A percentile compares a stretch with the other conserved stretches of the same genome.
Conservation (phyloP, 23 tunicate species). For the Clavelina lepadiformis region DNA sequence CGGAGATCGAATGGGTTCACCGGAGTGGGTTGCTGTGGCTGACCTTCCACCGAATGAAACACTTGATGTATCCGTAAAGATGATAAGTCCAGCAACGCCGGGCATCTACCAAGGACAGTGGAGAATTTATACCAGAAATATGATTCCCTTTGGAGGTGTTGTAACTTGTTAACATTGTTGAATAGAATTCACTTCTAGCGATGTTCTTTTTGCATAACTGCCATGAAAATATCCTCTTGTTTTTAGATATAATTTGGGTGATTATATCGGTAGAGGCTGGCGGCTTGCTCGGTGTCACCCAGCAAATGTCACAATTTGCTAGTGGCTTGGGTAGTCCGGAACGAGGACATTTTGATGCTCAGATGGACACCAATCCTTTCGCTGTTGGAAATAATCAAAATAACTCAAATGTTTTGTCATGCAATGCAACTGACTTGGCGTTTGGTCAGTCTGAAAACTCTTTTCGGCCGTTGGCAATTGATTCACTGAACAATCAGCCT, state of each 20-base stretch:
- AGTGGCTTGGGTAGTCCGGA: conserved; percentile 22
- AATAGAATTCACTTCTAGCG: neutral
- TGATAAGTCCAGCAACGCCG: conserved; percentile 54
- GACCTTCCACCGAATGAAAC: conserved; percentile 37
- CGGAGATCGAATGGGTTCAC: conserved; percentile 78
- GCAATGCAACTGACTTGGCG: neutral
- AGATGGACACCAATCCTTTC: conserved; percentile 7
- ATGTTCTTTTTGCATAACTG: neutral
- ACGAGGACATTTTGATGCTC: neutral
- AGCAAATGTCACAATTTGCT: conserved; percentile 58
- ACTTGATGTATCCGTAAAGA: conserved; percentile 67
- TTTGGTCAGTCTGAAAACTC: neutral
- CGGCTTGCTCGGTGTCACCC: conserved; percentile 71
- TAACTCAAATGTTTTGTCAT: too few relatives aligned
- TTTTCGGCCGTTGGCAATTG: neutral
- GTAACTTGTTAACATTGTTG: neutral
- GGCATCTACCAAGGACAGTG: conserved; percentile 95
- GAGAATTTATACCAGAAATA: conserved; percentile 61
- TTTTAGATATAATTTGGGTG: conserved; percentile 87
- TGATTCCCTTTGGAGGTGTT: conserved; percentile 76
- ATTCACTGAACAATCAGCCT: neutral
- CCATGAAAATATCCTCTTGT: neutral
- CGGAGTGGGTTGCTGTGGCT: conserved; percentile 62
- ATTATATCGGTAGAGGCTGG: conserved; percentile 78
- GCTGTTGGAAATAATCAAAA: neutral